These are phyloP conservation scores for Coracias cyanogaster DNA, from an alignment of 2,797 vertebrate genomes.

Conservation along the genomic window DNA sequence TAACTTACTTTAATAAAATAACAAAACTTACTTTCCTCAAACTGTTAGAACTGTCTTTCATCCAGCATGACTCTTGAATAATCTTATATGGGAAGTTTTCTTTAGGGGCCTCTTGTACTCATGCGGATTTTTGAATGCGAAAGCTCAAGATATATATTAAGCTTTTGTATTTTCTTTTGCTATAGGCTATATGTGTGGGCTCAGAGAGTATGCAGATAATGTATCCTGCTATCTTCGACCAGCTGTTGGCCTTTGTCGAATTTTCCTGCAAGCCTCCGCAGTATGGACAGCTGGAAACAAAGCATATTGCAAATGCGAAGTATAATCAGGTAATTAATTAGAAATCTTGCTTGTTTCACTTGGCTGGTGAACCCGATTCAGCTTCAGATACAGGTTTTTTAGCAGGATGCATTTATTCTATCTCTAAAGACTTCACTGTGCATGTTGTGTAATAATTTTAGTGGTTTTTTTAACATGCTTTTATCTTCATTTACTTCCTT, in stretches of 20 bases:
- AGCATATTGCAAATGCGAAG: slow-evolving; percentile 98
- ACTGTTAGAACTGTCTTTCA: background rate
- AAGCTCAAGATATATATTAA: background rate
- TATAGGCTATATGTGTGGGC: slow-evolving; percentile 95
- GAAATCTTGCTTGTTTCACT: slow-evolving; percentile 19
- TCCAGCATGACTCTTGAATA: background rate
- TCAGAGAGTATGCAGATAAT: slow-evolving; percentile 98
- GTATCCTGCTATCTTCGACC: slow-evolving; percentile 98
- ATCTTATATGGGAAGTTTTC: background rate
- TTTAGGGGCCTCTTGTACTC: background rate
- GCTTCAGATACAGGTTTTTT: slow-evolving; percentile 4
- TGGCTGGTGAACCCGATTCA: slow-evolving; percentile 10
- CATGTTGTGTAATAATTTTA: background rate
- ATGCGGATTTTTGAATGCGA: background rate
- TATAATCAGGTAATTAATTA: slow-evolving; percentile 93
- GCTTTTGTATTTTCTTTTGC: slow-evolving; percentile 28
- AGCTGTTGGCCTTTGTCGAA: slow-evolving; percentile 96
- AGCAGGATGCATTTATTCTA: background rate
- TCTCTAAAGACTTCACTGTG: background rate
- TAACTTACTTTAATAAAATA: background rate
- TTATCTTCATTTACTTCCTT: background rate
- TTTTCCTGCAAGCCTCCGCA: slow-evolving; percentile 99
- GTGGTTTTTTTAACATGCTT: background rate
- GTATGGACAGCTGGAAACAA: slow-evolving; percentile 97
- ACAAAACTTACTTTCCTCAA: background rate